phyloP scores from a whole-genome alignment of 2,113 vertebrate genomes.

The Alethe castanea region DNA sequence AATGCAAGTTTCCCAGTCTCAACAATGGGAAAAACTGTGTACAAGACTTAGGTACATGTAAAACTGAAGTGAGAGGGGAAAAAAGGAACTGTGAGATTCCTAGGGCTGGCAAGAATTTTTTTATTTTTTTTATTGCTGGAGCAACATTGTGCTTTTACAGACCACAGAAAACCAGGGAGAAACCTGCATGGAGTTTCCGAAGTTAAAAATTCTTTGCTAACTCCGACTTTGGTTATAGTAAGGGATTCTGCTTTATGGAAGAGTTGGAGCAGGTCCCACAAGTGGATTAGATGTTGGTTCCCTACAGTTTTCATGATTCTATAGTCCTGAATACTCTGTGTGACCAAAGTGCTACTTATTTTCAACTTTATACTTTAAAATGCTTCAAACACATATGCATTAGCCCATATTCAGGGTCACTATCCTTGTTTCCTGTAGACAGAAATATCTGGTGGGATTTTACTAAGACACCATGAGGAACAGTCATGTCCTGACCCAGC shows the following conservation, averaged over 20 bases:
- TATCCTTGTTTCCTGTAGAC: background rate
- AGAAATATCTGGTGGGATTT: background rate
- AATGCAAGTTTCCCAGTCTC: background rate
- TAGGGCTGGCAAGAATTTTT: background rate
- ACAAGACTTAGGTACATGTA: rapidly evolving
- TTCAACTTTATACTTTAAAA: background rate
- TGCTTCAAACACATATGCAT: background rate
- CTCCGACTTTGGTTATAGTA: background rate
- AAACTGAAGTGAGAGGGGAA: background rate
- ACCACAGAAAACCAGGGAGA: background rate
- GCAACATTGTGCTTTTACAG: background rate
- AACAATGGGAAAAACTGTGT: background rate
- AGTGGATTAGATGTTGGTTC: background rate
- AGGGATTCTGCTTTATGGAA: background rate
- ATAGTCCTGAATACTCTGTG: background rate
- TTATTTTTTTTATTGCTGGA: background rate
- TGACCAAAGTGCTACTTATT: background rate
- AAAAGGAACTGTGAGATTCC: background rate
- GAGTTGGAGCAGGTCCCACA: background rate
- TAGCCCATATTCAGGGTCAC: background rate
- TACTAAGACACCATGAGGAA: background rate
- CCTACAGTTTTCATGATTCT: background rate
- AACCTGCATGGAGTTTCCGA: background rate
- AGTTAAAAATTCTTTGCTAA: background rate
- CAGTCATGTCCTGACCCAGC: background rate